Percentiles rank a stretch among this genome's conserved stretches.
Conservation (phyloP, 2,888 invertebrate genomes). For the Drosophila suboccidentalis region DNA sequence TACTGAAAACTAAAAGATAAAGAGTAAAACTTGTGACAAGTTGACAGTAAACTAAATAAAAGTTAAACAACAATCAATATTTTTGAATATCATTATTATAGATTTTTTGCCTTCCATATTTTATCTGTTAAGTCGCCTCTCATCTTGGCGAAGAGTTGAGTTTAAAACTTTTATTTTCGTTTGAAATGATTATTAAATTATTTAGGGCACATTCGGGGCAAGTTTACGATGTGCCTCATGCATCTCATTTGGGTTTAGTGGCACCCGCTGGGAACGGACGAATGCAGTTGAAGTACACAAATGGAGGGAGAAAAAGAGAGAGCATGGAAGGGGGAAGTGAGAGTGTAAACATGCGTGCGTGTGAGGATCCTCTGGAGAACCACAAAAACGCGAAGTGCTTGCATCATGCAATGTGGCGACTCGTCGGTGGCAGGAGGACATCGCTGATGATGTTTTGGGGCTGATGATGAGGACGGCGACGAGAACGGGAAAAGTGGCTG, state of each 20-base stretch:
- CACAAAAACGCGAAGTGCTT: slow-evolving; percentile 71
- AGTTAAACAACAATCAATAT: not conserved
- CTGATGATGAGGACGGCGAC: not conserved
- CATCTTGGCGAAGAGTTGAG: slow-evolving; percentile 13
- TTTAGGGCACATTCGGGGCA: slow-evolving; percentile 56
- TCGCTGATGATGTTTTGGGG: not conserved
- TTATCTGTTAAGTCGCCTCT: not conserved
- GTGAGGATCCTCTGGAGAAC: slow-evolving; percentile 74
- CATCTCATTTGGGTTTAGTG: slow-evolving; percentile 73
- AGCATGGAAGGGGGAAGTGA: not conserved
- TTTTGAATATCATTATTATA: not conserved
- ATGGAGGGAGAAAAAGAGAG: not conserved
- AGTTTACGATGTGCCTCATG: slow-evolving; percentile 71
- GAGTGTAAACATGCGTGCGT: slow-evolving; percentile 46
- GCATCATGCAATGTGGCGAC: slow-evolving; percentile 48
- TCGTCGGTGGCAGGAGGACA: not conserved
- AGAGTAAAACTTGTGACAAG: too few species aligned
- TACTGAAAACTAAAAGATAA: too few species aligned
- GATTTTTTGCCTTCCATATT: not conserved
- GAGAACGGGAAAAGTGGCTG: not conserved
- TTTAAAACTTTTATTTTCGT: slow-evolving; percentile 32
- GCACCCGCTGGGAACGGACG: slow-evolving; percentile 57
- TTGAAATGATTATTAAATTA: slow-evolving; percentile 58
- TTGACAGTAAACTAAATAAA: not conserved
- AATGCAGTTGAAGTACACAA: slow-evolving; percentile 23